Evolutionary conservation across 2,797 vertebrate species (phyloP).

Genomic region (Gambelia wislizenii): DNA sequence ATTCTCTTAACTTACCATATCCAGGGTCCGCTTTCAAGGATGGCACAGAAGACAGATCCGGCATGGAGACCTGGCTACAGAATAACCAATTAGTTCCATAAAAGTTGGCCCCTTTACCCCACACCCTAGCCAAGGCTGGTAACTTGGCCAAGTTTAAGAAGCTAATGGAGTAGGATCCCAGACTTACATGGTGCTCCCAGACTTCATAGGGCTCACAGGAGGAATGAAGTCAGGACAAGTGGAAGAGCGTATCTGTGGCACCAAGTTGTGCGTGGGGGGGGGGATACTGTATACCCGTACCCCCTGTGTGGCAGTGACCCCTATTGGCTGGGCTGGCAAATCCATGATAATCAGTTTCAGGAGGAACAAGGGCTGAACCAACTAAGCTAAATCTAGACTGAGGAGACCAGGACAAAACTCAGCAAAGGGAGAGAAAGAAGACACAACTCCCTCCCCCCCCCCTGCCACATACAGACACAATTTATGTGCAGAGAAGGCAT

Average conservation of each 20-base stretch:
- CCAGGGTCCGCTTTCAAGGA: conserved; percentile 73
- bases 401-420: background rate
- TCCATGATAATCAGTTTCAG: background rate
- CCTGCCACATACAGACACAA: no score
- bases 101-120: rapidly evolving
- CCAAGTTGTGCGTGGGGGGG: background rate
- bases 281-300: background rate
- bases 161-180: background rate
- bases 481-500: background rate
- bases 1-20: conserved; percentile 73
- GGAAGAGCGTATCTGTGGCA: background rate
- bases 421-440: background rate
- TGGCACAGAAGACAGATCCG: conserved; percentile 69
- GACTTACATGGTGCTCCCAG: background rate
- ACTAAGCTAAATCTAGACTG: background rate
- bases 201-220: background rate
- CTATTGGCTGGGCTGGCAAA: conserved; percentile 14
- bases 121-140: background rate
- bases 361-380: background rate
- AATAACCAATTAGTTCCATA: conserved; percentile 74
- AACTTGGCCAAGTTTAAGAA: background rate
- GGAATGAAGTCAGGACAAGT: background rate
- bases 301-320: conserved; percentile 34
- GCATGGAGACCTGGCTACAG: conserved; percentile 81
- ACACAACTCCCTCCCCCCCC: background rate